Evolutionary conservation across 2,888 invertebrate species (phyloP), one percentile per base, ranked within the genome.

Genomic region (Tinea pellionella): DNA sequence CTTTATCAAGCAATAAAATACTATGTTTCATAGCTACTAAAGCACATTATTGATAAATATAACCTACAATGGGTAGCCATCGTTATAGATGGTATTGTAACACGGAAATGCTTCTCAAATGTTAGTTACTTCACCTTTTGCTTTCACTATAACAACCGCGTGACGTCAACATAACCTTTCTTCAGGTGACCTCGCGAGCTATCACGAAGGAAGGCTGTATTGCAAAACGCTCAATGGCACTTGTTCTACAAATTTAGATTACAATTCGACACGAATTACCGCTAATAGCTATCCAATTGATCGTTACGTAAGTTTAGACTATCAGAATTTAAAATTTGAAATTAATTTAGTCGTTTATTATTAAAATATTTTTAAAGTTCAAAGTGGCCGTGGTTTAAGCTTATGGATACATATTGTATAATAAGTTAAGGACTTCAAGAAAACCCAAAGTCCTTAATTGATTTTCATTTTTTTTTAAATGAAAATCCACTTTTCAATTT

Each of bases 161-260:
- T 41, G 41, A 41, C 61, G 61, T 59, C 56, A 60, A 68, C 68
- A 73, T 78, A 80, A 81, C 78, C 78, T 81, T 79, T 77, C 74
- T 72, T 70, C 65, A 63, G 57, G 64, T 70, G 76, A 81, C 77
- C 78, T 65, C 70, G 69, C 75, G 74, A 77, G 74, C 77, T 69
- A 69, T 76, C 75, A 75, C 75, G 76, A 60, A 70, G 9, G 57
- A 57, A 57, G 57, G 57, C 32, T 32, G 12, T 61, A 62, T 70
- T 73, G 72, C 65, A 68, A 63, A 67, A 72, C 63, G n/a, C 18
- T 55, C 57, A 57, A 32, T 13, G 32, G 57, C 15, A 57, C 57
- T 32, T 19, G 57, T 32, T 57, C 32, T 16, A 57, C 30, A 19
- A 47, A 19, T 32, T 57, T 57, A 32, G 57, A 57, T 57, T 57